phyloP scores from a whole-genome alignment of 2,113 vertebrate species.

The Aegithalos caudatus region DNA sequence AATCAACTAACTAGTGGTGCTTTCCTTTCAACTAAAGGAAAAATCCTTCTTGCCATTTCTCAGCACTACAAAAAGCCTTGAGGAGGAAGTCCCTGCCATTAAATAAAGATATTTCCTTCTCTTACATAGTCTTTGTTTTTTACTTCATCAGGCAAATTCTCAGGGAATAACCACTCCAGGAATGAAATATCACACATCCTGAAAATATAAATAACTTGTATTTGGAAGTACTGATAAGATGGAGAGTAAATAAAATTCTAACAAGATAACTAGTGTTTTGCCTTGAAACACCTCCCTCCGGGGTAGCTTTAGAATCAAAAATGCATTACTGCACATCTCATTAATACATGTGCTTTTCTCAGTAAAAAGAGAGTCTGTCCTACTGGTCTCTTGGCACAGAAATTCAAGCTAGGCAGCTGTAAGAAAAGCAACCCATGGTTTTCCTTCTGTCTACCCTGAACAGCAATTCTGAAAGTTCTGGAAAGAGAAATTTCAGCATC shows the following conservation, averaged over 20 bases:
- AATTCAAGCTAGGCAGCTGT: neutral
- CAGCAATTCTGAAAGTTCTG: neutral
- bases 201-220: neutral
- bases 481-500: neutral
- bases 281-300: neutral
- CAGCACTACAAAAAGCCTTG: neutral
- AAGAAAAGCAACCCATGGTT: neutral
- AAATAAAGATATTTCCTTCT: neutral
- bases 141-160: neutral
- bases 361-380: conserved; percentile 7
- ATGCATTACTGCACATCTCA: conserved; percentile 13
- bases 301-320: neutral
- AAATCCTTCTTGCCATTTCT: neutral
- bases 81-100: neutral
- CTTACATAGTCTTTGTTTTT: neutral
- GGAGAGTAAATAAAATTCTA: conserved; percentile 3
- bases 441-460: neutral
- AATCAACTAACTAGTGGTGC: neutral
- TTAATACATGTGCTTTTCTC: neutral
- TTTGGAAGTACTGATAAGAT: neutral
- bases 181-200: neutral
- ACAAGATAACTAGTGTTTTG: conserved; percentile 13
- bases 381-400: neutral
- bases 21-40: neutral
- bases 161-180: neutral